phyloP scores from a whole-genome alignment of 2,888 invertebrate genomes.

The Charanyca ferruginea region DNA sequence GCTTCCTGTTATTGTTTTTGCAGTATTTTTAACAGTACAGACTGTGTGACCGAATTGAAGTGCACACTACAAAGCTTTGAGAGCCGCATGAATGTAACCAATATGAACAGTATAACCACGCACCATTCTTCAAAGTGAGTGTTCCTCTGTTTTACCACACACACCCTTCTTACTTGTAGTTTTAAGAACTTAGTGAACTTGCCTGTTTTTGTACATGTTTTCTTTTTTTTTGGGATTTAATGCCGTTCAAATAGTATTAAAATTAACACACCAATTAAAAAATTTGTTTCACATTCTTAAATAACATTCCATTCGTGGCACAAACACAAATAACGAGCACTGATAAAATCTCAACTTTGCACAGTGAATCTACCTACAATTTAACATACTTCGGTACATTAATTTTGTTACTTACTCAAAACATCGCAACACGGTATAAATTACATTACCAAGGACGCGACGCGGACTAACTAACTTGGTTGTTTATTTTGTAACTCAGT shows the following conservation, averaged over 20 bases:
- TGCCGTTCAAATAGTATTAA: slow-evolving; percentile 23
- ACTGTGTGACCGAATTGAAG: slow-evolving; percentile 88
- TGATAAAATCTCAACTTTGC: slow-evolving; percentile 45
- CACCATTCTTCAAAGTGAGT: slow-evolving; percentile 89
- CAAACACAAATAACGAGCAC: slow-evolving; percentile 38
- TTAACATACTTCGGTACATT: slow-evolving; percentile 51
- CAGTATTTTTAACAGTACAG: slow-evolving; percentile 91
- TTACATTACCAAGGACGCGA: slow-evolving; percentile 51
- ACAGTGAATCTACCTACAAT: slow-evolving; percentile 36
- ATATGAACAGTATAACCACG: slow-evolving; percentile 86
- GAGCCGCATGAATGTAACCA: slow-evolving; percentile 88
- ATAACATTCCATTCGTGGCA: slow-evolving; percentile 21
- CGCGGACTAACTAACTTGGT: slow-evolving; percentile 34
- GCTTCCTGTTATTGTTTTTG: slow-evolving; percentile 88
- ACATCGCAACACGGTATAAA: slow-evolving; percentile 49
- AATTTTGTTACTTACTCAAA: slow-evolving; percentile 48
- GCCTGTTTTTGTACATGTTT: slow-evolving; percentile 44
- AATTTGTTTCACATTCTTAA: slow-evolving; percentile 15
- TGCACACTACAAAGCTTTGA: slow-evolving; percentile 88
- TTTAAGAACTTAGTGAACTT: slow-evolving; percentile 24
- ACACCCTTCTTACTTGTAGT: slow-evolving; percentile 38
- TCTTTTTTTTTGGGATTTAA: too few relatives aligned
- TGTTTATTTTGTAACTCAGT: slow-evolving; percentile 60
- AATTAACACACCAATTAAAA: slow-evolving; percentile 21
- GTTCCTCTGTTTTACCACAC: slow-evolving; percentile 55